A percentile compares a stretch with the other conserved stretches of the same genome.
Conservation (phyloP, 2,113 vertebrate species). For the Microtus richardsoni region DNA sequence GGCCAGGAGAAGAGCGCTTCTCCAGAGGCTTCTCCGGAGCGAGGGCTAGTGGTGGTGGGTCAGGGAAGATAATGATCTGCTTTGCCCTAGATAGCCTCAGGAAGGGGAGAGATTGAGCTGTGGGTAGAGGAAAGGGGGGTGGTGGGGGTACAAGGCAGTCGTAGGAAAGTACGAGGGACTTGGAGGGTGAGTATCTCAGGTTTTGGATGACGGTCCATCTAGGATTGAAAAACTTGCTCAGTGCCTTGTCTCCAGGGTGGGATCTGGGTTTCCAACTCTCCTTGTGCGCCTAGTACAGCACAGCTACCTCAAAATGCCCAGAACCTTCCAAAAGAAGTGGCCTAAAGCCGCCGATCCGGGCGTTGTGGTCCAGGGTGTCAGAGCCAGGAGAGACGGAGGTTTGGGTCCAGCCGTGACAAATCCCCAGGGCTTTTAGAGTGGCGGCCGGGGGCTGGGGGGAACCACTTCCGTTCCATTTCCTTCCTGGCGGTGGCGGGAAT, state of each 20-base stretch:
- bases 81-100: neutral
- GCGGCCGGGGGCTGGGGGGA: neutral
- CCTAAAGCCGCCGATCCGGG: neutral
- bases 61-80: neutral
- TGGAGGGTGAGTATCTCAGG: neutral
- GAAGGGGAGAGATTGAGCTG: neutral
- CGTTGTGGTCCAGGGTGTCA: neutral
- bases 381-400: neutral
- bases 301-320: neutral
- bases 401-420: neutral
- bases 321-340: neutral
- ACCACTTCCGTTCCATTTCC: neutral
- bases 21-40: neutral
- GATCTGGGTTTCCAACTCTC: neutral
- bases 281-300: neutral
- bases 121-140: neutral
- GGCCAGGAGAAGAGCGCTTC: neutral
- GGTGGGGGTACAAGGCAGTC: neutral
- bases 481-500: constrained; percentile 41
- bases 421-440: neutral
- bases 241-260: neutral
- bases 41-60: neutral
- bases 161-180: neutral
- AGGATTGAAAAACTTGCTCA: neutral
- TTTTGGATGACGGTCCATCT: neutral